phyloP scores from a whole-genome alignment of 1,140 invertebrate genomes.

The Caenorhabditis brenneri region DNA sequence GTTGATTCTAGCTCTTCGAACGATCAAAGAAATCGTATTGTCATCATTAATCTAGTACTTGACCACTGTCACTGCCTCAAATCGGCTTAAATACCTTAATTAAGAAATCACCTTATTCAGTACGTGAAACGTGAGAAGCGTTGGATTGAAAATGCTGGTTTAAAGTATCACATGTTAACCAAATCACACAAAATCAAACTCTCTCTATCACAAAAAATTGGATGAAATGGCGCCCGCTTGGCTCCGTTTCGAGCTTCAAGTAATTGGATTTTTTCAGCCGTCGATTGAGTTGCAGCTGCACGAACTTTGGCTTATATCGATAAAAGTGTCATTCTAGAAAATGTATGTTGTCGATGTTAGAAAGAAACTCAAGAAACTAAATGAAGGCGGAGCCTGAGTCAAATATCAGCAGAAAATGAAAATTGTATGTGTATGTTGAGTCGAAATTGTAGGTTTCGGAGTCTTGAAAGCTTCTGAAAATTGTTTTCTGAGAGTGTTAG shows the following conservation, averaged over 20 bases:
- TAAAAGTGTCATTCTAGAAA: too few species aligned
- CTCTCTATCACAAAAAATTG: neutral
- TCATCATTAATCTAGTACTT: too few species aligned
- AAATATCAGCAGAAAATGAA: neutral
- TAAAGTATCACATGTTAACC: neutral
- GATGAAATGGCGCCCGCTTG: neutral
- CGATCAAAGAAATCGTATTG: too few species aligned
- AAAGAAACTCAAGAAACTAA: neutral
- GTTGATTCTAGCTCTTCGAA: too few species aligned
- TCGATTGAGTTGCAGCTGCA: constrained; percentile 9
- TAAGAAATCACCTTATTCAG: neutral
- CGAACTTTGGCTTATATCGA: constrained; percentile 12
- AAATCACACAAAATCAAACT: neutral
- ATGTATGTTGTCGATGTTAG: too few species aligned
- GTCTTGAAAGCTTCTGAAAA: too few species aligned
- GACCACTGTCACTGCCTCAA: too few species aligned
- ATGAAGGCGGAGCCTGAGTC: neutral
- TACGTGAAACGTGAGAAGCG: neutral
- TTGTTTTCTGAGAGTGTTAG: too few species aligned
- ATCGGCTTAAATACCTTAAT: too few species aligned
- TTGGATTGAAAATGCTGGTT: neutral
- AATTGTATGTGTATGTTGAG: too few species aligned
- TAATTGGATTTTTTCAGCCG: constrained; percentile 36
- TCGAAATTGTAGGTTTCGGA: neutral
- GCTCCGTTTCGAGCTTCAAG: neutral